Base-by-base conservation (phyloP, 2,113 vertebrate species). In the Sterna hirundo region DNA sequence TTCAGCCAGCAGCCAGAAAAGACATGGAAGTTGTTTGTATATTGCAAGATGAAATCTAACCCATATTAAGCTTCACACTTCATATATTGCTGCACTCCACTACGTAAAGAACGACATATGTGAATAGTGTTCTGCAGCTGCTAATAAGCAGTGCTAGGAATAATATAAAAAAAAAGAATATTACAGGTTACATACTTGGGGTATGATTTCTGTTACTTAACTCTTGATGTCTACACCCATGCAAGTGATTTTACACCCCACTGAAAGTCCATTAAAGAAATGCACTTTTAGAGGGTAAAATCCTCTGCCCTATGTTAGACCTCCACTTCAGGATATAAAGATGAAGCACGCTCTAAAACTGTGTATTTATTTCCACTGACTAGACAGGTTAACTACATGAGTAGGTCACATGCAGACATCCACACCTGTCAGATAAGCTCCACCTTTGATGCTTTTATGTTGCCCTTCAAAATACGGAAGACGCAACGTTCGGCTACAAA, bases 1-100 rank as follows among this genome's bases (percentile, higher is more conserved):
- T 96, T 46, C 58, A 58, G 46, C 40, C 42, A 91, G 54, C 25
- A 83, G 49, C 17, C 72, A 88, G 68, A 75, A 78, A 93, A 83
- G 49, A 64, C 42, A 47, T 21, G 10, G 86, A 89, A 55, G 9
- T 27, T 86, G 36, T 52, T 83, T 84, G 60, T 77, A 10, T 54
- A 77, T 44, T 11, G 1, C n/a, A 66, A 74, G 46, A 55, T 66
- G n/a, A 90, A 80, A 85, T 77, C 26, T 38, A 88, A 66, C 29
- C 18, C 6, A 58, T 83, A 62, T 15, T 42, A 74, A 51, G 30
- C 44, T 77, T 58, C 1, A 4, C 25, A 36, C 40, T 77, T 88
- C 23, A 25, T 23, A 10, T 72, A 20, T 25, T 88, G n/a, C 57
- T 88, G 78, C 2, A 4, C 34, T 74, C 46, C 18, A 15, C 70